Percentiles rank a stretch among this genome's conserved stretches.
phyloP scores from a whole-genome alignment of 2,797 vertebrate genomes.

The Hydrolagus colliei region DNA sequence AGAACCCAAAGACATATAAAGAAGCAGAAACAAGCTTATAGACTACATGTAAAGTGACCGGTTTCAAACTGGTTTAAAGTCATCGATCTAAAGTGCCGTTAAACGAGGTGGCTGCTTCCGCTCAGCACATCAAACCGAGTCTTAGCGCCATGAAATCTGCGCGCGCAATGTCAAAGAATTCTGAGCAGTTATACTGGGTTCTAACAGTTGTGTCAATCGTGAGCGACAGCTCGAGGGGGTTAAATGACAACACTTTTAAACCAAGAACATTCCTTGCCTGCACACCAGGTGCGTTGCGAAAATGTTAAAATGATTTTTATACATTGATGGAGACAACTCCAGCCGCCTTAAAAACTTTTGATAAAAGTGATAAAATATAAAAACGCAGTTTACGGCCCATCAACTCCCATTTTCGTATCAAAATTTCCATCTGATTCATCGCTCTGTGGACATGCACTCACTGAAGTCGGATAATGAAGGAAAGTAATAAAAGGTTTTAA shows the following conservation, averaged over 20 bases:
- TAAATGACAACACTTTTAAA: slow-evolving; percentile 7
- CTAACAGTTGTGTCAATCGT: not conserved
- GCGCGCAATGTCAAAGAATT: slow-evolving; percentile 4
- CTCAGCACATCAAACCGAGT: not conserved
- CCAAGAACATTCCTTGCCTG: slow-evolving; percentile 45
- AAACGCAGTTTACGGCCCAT: not conserved
- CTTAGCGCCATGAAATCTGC: not conserved
- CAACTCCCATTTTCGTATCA: not conserved
- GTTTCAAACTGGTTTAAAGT: not conserved
- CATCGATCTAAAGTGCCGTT: not conserved
- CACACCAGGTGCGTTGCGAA: slow-evolving; percentile 64
- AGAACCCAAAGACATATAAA: not conserved
- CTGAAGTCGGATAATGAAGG: not conserved
- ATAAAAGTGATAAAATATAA: slow-evolving; percentile 49
- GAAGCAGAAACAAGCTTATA: not conserved
- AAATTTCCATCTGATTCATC: slow-evolving; percentile 39
- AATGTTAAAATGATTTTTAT: slow-evolving; percentile 44
- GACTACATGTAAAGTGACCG: not conserved
- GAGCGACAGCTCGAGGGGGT: slow-evolving; percentile 7
- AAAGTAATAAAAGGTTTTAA: not conserved
- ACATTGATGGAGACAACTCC: slow-evolving; percentile 43
- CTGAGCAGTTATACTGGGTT: too few species aligned
- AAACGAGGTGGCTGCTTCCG: not conserved
- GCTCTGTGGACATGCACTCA: slow-evolving; percentile 47
- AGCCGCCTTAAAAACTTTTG: slow-evolving; percentile 44